Evolutionary conservation across 2,113 vertebrate species (phyloP).

Genomic region (Lethenteron camtschaticum): DNA sequence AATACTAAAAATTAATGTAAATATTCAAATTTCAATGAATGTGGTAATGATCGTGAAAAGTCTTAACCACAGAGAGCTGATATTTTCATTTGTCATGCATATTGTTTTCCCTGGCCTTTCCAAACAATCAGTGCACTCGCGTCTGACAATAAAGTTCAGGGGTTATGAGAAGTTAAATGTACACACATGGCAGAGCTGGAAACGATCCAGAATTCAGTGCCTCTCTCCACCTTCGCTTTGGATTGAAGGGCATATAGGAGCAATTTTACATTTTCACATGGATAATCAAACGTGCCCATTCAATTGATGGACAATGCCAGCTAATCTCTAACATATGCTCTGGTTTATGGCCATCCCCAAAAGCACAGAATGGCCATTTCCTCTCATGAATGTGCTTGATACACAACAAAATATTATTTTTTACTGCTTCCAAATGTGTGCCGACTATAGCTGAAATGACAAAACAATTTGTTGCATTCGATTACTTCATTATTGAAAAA

Average conservation of each 20-base stretch:
- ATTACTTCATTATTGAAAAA: not conserved
- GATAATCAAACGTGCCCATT: constrained; percentile 1
- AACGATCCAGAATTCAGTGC: not conserved
- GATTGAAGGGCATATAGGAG: constrained; percentile 4
- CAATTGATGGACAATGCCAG: not conserved
- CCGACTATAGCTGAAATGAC: too few relatives aligned
- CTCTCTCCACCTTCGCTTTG: constrained; percentile 2
- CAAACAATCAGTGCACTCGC: not conserved
- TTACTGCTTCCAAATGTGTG: too few relatives aligned
- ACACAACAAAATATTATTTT: too few relatives aligned
- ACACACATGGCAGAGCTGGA: constrained; percentile 5
- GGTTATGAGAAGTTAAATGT: constrained; percentile 5
- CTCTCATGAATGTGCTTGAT: too few relatives aligned
- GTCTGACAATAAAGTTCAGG: not conserved
- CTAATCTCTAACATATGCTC: not conserved
- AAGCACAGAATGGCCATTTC: too few relatives aligned
- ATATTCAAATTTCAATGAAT: not conserved
- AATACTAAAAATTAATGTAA: not conserved
- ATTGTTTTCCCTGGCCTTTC: not conserved
- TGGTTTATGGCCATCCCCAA: too few relatives aligned
- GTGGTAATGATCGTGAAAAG: not conserved
- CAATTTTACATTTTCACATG: constrained; percentile 4
- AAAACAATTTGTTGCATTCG: too few relatives aligned
- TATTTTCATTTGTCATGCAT: constrained; percentile 1
- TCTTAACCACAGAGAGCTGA: constrained; percentile 1